Percentiles rank a stretch among this genome's conserved stretches.
Evolutionary conservation across 2,113 vertebrate species (phyloP).

Genomic region (Tragulus kanchil): DNA sequence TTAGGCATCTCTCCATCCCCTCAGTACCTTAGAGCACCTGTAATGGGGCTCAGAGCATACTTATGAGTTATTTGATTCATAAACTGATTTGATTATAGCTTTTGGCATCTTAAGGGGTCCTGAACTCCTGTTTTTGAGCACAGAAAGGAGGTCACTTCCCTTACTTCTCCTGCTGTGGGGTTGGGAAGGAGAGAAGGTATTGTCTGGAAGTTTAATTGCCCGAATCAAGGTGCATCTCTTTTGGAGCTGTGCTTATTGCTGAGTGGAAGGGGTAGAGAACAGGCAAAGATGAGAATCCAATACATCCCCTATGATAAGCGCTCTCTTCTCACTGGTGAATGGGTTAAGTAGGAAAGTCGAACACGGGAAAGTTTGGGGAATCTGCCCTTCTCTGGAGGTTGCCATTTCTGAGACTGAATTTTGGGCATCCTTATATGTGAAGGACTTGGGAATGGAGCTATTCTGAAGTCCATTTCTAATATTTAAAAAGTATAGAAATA

Average conservation of each 20-base stretch:
- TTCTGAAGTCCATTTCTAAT: conserved; percentile 7
- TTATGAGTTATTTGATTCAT: background rate
- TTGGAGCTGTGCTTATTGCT: background rate
- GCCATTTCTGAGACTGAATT: background rate
- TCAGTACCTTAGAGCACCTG: background rate
- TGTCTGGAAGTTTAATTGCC: background rate
- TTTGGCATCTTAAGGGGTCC: background rate
- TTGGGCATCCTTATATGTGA: background rate
- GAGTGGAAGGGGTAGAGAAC: background rate
- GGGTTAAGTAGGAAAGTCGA: background rate
- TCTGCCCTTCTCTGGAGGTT: background rate
- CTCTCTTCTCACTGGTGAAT: background rate
- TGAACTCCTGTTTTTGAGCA: background rate
- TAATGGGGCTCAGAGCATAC: background rate
- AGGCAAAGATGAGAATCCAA: background rate
- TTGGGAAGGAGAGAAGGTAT: background rate
- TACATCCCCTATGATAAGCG: background rate
- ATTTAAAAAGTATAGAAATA: conserved; percentile 19
- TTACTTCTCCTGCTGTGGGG: background rate
- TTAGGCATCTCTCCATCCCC: background rate
- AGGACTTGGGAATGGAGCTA: background rate
- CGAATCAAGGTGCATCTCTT: background rate
- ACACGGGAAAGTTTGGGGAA: background rate
- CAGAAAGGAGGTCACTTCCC: background rate
- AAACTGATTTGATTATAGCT: background rate